A percentile compares a stretch with the other conserved stretches of the same genome.
These are phyloP conservation scores for Netelia virgata DNA, from an alignment of 2,888 invertebrate species.

Conservation along the genomic window DNA sequence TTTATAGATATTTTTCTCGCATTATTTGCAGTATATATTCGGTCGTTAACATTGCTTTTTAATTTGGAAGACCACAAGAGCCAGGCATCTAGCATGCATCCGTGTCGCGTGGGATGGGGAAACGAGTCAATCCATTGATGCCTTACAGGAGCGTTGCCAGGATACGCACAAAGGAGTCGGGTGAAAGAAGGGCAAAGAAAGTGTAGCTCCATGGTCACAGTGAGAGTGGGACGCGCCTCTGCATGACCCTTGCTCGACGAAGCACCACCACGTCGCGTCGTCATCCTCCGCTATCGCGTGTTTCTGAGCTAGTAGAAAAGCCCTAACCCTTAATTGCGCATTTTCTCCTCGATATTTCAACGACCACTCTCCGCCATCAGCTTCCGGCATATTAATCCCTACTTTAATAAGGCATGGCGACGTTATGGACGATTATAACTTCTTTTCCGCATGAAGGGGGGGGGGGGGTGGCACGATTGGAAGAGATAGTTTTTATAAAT, in stretches of 20 bases:
- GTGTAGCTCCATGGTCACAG: background rate
- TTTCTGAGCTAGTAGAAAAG: conserved; percentile 33
- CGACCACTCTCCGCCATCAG: conserved; percentile 11
- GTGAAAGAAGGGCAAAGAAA: background rate
- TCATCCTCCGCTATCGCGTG: conserved; percentile 49
- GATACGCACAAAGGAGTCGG: conserved; percentile 38
- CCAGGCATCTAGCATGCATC: background rate
- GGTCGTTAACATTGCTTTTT: too few species aligned
- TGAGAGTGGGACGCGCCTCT: conserved; percentile 14
- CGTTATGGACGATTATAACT: conserved; percentile 9
- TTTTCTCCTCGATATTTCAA: conserved; percentile 45
- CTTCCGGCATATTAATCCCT: conserved; percentile 29
- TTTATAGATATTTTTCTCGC: too few species aligned
- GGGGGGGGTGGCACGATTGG: too few species aligned
- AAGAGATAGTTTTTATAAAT: background rate
- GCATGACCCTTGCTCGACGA: conserved; percentile 26
- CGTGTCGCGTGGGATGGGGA: background rate
- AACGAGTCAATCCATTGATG: conserved; percentile 12
- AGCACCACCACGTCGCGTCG: conserved; percentile 21
- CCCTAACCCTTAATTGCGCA: conserved; percentile 15
- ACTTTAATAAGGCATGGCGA: conserved; percentile 32
- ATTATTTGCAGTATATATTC: too few species aligned
- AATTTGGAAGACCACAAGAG: background rate
- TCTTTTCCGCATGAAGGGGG: background rate
- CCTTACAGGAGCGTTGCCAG: conserved; percentile 53